These are phyloP conservation scores for Monopis laevigella DNA, from an alignment of 2,888 invertebrate species.

Conservation along the genomic window DNA sequence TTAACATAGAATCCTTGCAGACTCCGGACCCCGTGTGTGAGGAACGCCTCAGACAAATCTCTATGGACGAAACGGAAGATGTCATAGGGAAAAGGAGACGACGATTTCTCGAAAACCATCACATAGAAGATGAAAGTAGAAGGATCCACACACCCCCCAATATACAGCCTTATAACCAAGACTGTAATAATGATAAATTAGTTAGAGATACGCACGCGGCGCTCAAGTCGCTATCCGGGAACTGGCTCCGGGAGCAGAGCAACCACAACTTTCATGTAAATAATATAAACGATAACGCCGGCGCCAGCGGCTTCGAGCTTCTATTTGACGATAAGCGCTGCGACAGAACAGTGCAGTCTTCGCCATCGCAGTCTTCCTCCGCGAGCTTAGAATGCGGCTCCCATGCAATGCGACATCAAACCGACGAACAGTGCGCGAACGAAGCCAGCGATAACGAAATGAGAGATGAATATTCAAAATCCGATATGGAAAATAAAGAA, in stretches of 20 bases:
- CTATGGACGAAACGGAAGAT: conserved; percentile 52
- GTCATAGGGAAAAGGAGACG: conserved; percentile 48
- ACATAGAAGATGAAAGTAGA: conserved; percentile 43
- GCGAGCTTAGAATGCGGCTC: conserved; percentile 69
- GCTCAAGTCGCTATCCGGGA: conserved; percentile 85
- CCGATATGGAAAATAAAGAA: conserved; percentile 45
- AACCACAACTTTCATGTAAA: conserved; percentile 60
- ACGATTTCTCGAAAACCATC: conserved; percentile 47
- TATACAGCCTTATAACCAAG: conserved; percentile 14
- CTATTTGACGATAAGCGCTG: conserved; percentile 84
- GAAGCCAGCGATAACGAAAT: conserved; percentile 29
- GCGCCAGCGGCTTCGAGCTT: conserved; percentile 84
- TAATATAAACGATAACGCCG: conserved; percentile 64
- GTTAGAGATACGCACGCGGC: conserved; percentile 91
- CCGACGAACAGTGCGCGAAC: conserved; percentile 32
- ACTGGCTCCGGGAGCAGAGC: conserved; percentile 71
- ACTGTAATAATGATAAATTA: conserved; percentile 77
- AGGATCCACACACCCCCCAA: no score
- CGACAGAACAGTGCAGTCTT: conserved; percentile 71
- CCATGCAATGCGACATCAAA: conserved; percentile 65
- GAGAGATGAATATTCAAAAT: conserved; percentile 28
- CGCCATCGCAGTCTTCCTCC: conserved; percentile 68
- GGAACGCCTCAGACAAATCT: conserved; percentile 43
- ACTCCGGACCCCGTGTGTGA: conserved; percentile 39
- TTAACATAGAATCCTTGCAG: conserved; percentile 57